Evolutionary conservation across 1,140 invertebrate genomes (phyloP).

Genomic region (Wasmannia auropunctata): DNA sequence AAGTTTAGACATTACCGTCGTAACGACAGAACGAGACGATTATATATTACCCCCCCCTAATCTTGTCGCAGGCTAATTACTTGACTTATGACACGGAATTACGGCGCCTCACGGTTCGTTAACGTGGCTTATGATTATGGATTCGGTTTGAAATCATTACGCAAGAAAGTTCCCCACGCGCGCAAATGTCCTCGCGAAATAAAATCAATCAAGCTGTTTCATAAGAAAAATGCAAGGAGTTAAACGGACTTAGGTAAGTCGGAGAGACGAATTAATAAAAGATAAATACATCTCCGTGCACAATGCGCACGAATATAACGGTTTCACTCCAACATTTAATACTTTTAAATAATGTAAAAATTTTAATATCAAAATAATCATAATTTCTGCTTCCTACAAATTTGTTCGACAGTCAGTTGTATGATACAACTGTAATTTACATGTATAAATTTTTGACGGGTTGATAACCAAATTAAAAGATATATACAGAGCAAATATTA

Average conservation of each 20-base stretch:
- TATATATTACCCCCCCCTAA: slow-evolving; percentile 63
- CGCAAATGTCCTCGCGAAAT: slow-evolving; percentile 51
- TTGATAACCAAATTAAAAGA: slow-evolving; percentile 1
- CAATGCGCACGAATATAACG: not conserved
- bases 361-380: not conserved
- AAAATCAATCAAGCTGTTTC: slow-evolving; percentile 61
- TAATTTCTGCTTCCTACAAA: not conserved
- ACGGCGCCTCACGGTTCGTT: slow-evolving; percentile 64
- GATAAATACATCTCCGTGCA: not conserved
- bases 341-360: not conserved
- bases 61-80: slow-evolving; percentile 70
- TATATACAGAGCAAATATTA: not conserved
- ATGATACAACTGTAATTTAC: not conserved
- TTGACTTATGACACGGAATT: slow-evolving; percentile 67
- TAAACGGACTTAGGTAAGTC: not conserved
- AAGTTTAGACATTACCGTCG: slow-evolving; percentile 50
- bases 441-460: not conserved
- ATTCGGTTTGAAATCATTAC: slow-evolving; percentile 64
- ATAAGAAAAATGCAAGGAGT: not conserved
- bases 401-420: not conserved
- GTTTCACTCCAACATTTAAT: not conserved
- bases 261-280: not conserved
- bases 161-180: slow-evolving; percentile 38
- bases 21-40: slow-evolving; percentile 70
- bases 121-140: slow-evolving; percentile 64